Base-by-base conservation (phyloP, 2,888 invertebrate species). In the Dasypogon diadema region DNA sequence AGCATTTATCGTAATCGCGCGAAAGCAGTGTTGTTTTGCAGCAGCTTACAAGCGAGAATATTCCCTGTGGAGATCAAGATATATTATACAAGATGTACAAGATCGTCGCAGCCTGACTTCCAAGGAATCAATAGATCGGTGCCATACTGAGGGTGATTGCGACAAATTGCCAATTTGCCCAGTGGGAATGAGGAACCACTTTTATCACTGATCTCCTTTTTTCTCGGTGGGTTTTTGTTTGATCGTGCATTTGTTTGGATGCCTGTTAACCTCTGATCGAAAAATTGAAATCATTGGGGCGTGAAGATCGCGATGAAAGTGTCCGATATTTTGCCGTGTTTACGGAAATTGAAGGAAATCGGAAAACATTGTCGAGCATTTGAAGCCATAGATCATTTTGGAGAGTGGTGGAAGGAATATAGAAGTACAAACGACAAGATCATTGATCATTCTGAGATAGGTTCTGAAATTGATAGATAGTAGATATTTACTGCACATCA, bases 21-120 rank as follows among this genome's bases (percentile, higher is more conserved):
- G 12, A 24, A 24, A 48, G 16, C 8, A 24, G 24, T 48, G 12
- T 22, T 16, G 60, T 21, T 48, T 48, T 6, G 63, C 21, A 5
- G 24, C 48, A 30, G 48, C 10, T 48, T 10, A 56, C 1, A 68
- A 48, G 26, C 42, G 60, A 24, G 37, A 60, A 60, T 60, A 68
- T 68, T 68, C 65, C 65, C 65, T 24, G 65, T 21, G 16, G 65
- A 68, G 65, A 68, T 68, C 65, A 68, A 68, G 65, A 68, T 68
- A 65, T 21, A 37, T 4, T 16, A 8, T 37, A 14, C 65, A 34
- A 21, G 12, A 22, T 21, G 3, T 24, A 2, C 30, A 37, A 22
- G 63, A 22, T n/a, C 22, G 14, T 10, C n/a, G n/a, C 18, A 12
- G 46, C 63, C 24, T 37, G n/a, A 24, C 18, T 14, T 48, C 14